These are phyloP conservation scores for Gadus chalcogrammus DNA, from an alignment of 2,113 vertebrate species.

Conservation along the genomic window DNA sequence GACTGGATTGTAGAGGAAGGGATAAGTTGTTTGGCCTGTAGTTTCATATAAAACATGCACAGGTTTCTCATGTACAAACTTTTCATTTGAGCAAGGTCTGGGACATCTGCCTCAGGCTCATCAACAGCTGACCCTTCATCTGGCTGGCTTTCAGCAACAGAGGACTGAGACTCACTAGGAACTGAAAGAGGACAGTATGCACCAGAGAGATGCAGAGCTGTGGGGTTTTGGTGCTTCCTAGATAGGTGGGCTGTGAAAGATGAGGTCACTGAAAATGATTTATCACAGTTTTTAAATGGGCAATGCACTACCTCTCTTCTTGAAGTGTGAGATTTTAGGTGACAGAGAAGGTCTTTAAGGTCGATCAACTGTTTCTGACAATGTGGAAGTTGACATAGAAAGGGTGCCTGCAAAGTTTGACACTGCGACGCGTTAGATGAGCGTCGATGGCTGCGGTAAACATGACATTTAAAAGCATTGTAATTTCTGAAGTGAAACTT, in stretches of 20 bases:
- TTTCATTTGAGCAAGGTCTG: no score
- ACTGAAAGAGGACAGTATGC: constrained; percentile 13
- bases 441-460: constrained; percentile 23
- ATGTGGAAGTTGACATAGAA: constrained; percentile 19
- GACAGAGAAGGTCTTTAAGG: constrained; percentile 18
- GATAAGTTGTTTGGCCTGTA: constrained; percentile 39
- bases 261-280: constrained; percentile 31
- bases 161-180: constrained; percentile 23
- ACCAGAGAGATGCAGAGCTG: no score
- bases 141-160: constrained; percentile 20
- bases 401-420: constrained; percentile 18
- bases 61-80: constrained; percentile 31
- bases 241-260: constrained; percentile 42
- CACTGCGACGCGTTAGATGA: constrained; percentile 16
- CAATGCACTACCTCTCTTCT: constrained; percentile 27
- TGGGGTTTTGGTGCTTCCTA: constrained; percentile 30
- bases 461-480: constrained; percentile 25
- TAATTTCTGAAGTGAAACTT: constrained; percentile 11
- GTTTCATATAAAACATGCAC: constrained; percentile 43
- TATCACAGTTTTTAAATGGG: constrained; percentile 35
- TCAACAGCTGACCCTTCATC: no score
- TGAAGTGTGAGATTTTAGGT: constrained; percentile 36
- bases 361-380: constrained; percentile 19
- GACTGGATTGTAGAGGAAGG: constrained; percentile 50
- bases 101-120: no score